Evolutionary conservation across 2,797 vertebrate species (phyloP).

Genomic region (Trachops cirrhosus): DNA sequence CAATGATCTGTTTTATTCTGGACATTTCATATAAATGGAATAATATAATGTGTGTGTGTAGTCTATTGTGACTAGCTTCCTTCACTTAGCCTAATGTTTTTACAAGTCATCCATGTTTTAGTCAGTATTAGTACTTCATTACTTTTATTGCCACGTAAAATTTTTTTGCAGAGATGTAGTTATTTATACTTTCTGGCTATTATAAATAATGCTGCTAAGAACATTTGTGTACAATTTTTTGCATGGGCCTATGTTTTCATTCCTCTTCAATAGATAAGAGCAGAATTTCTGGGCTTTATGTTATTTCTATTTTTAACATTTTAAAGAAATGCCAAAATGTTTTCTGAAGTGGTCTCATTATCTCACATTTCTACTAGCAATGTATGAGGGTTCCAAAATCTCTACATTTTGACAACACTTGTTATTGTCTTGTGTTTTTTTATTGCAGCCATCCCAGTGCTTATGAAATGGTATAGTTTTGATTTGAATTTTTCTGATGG

Average conservation of each 20-base stretch:
- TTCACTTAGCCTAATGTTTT: background rate
- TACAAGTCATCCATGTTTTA: background rate
- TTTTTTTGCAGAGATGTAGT: background rate
- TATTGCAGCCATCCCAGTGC: background rate
- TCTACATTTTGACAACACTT: background rate
- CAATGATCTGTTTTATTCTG: background rate
- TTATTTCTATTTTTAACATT: background rate
- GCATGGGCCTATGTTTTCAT: background rate
- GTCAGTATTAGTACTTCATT: background rate
- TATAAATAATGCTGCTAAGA: background rate
- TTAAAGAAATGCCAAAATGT: background rate
- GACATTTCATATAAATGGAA: background rate
- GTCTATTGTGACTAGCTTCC: background rate
- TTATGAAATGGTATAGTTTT: background rate
- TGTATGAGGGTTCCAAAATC: background rate
- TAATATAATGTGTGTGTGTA: background rate
- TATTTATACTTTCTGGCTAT: background rate
- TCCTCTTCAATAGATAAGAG: background rate
- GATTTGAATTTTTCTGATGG: background rate
- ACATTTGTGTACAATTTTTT: background rate
- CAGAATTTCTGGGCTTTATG: background rate
- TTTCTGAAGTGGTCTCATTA: background rate
- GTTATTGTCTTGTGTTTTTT: background rate
- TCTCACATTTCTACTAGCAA: background rate
- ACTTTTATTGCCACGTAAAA: background rate